Evolutionary conservation across 1,140 invertebrate genomes (phyloP), one percentile per base, ranked within the genome.

Genomic region (Mya arenaria): DNA sequence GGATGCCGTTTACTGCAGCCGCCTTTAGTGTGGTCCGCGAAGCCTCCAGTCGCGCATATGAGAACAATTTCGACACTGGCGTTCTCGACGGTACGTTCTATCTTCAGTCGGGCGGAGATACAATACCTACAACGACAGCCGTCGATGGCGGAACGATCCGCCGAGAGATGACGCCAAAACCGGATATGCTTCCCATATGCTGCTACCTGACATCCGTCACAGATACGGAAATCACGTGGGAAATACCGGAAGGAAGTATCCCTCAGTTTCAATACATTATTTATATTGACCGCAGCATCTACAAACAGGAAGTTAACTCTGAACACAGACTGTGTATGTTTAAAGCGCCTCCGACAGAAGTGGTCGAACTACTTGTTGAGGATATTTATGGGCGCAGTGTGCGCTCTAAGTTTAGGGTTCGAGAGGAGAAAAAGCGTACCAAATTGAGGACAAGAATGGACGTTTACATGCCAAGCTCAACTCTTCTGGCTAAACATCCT

Each of bases 211-310:
- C 72, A 10, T 69, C 72, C 6, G 73, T 83, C 4, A 69, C 72
- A 0, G 1, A 37, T 30, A 55, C 65, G 5, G 72, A 68, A 25
- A 55, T 83, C 4, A 25, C 17, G 15, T 83, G 81, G 81, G 65
- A 71, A 32, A 69, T 83, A 36, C 36, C 62, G 15, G 39, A 28
- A n/a, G 72, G 66, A 23, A 69, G 63, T 55, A 63, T 74, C 8
- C 81, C 81, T 17, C 81, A 83, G 65, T 83, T 77, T 60, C 55
- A 69, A 28, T 83, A 83, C 65, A 83, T 68, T 17, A 56, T 83
- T 8, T 62, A 77, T 41, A 37, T 77, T 17, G 81, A 77, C 52
- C 56, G 37, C 34, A 4, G 41, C 17, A 62, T 83, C n/a, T 68
- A 55, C 32, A 68, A 73, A 41, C 62, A 73, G n/a, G 73, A 69